These are phyloP conservation scores for Bacillus rossius DNA, from an alignment of 1,140 invertebrate species.

Conservation along the genomic window DNA sequence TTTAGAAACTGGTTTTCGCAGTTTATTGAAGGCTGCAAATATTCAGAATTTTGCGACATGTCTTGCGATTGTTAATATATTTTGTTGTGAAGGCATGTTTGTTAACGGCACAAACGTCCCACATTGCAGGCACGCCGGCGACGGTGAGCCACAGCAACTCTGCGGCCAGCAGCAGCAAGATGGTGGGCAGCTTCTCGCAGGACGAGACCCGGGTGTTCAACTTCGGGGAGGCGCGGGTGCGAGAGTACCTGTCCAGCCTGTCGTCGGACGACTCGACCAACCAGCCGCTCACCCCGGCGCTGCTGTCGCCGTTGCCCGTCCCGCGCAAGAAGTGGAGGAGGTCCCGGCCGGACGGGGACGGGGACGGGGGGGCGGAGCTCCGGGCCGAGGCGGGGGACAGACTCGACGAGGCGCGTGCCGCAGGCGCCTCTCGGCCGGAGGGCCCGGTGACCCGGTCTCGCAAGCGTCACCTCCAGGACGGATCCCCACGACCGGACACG, in stretches of 20 bases:
- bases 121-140: constrained; percentile 27
- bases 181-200: neutral
- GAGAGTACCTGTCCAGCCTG: constrained; percentile 47
- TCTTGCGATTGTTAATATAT: too few relatives aligned
- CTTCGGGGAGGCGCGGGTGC: constrained; percentile 48
- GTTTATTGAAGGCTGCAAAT: too few relatives aligned
- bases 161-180: neutral
- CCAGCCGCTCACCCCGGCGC: neutral
- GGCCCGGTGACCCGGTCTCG: constrained; percentile 9
- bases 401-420: neutral
- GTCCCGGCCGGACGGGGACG: neutral
- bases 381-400: neutral
- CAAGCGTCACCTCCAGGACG: constrained; percentile 4
- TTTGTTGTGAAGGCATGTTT: too few relatives aligned
- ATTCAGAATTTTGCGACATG: too few relatives aligned
- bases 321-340: constrained; percentile 3
- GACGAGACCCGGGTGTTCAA: constrained; percentile 43
- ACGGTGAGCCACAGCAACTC: constrained; percentile 1
- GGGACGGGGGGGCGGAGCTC: neutral
- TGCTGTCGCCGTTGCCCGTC: neutral
- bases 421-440: neutral
- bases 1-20: too few relatives aligned
- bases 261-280: constrained; percentile 32
- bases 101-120: too few relatives aligned
- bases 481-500: neutral